Evolutionary conservation across 1,140 invertebrate species (phyloP).

Genomic region (Helicoverpa armigera): DNA sequence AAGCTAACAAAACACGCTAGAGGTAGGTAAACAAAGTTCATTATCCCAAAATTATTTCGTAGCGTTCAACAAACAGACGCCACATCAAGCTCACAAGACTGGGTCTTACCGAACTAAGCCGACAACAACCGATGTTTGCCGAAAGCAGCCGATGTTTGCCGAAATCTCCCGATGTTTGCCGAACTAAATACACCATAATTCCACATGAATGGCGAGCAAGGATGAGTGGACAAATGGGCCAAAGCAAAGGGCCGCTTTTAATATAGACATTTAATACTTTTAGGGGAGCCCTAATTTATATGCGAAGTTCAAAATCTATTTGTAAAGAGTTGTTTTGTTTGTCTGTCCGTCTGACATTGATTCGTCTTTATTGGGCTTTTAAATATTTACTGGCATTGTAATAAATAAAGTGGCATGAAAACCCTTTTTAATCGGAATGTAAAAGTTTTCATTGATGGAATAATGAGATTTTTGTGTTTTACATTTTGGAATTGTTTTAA

Average conservation of each 20-base stretch:
- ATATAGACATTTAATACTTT: constrained; percentile 33
- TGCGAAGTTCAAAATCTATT: constrained; percentile 19
- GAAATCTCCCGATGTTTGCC: constrained; percentile 27
- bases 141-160: constrained; percentile 17
- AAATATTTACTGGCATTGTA: neutral
- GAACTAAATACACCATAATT: constrained; percentile 25
- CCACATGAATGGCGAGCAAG: constrained; percentile 17
- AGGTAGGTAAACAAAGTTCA: too few relatives aligned
- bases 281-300: constrained; percentile 28
- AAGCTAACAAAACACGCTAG: too few relatives aligned
- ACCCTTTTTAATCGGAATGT: neutral
- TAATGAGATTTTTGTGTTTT: too few relatives aligned
- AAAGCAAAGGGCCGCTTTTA: constrained; percentile 25
- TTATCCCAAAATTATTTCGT: too few relatives aligned
- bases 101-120: constrained; percentile 8
- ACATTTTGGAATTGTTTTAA: too few relatives aligned
- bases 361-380: constrained; percentile 10
- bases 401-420: neutral
- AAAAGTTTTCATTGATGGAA: too few relatives aligned
- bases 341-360: neutral
- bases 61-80: too few relatives aligned
- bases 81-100: neutral
- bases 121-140: constrained; percentile 19
- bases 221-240: constrained; percentile 43
- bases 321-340: constrained; percentile 17